Evolutionary conservation across 2,888 invertebrate species (phyloP).

Genomic region (Bruchidius siliquastri): DNA sequence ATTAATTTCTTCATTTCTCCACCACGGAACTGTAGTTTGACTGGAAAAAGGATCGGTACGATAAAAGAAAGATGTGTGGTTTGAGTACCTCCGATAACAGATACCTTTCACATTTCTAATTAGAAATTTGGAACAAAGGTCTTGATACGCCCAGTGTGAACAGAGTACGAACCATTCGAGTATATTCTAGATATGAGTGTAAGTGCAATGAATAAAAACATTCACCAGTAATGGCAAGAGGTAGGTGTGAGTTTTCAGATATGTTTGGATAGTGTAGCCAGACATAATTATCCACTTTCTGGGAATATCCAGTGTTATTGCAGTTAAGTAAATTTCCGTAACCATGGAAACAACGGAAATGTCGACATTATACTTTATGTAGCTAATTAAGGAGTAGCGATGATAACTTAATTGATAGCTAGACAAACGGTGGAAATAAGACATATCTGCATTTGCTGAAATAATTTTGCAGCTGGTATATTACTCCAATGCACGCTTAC

Average conservation of each 20-base stretch:
- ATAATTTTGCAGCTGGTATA: neutral
- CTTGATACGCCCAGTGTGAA: too few relatives aligned
- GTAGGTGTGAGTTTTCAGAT: neutral
- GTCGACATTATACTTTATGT: neutral
- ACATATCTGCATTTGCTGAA: neutral
- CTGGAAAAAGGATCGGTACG: too few relatives aligned
- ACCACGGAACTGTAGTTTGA: too few relatives aligned
- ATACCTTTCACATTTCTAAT: too few relatives aligned
- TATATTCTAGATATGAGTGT: too few relatives aligned
- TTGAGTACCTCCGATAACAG: too few relatives aligned
- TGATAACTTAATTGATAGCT: neutral
- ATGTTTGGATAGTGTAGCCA: neutral
- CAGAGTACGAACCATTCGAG: too few relatives aligned
- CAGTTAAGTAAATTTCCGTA: neutral
- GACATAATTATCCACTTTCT: neutral
- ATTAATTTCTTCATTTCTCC: too few relatives aligned
- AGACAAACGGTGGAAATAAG: neutral
- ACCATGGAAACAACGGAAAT: neutral
- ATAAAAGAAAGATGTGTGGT: too few relatives aligned
- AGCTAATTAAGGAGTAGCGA: neutral
- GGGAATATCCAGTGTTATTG: neutral
- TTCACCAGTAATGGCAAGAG: neutral
- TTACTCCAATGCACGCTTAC: neutral
- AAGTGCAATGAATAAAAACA: neutral
- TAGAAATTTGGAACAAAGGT: too few relatives aligned